These are phyloP conservation scores for Clusia tigrina DNA, from an alignment of 2,888 invertebrate genomes.

Conservation along the genomic window DNA sequence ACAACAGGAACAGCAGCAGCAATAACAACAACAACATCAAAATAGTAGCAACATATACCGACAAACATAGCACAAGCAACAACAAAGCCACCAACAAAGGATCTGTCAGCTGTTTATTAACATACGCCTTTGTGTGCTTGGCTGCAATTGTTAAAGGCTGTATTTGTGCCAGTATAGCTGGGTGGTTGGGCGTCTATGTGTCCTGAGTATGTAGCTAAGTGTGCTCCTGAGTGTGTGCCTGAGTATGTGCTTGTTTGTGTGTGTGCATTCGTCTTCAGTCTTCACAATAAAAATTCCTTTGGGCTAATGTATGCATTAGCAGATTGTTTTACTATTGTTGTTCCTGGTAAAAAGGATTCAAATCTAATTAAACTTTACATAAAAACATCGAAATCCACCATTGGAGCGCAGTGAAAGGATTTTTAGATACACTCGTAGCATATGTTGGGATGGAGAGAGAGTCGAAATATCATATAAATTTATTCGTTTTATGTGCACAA, in stretches of 20 bases:
- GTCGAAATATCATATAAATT: too few species aligned
- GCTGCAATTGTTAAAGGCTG: too few species aligned
- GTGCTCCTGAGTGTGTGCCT: slow-evolving; percentile 14
- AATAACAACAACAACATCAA: slow-evolving; percentile 43
- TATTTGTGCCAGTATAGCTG: slow-evolving; percentile 15
- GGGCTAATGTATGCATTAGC: slow-evolving; percentile 57
- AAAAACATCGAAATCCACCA: slow-evolving; percentile 55
- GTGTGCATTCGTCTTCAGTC: slow-evolving; percentile 37
- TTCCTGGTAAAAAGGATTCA: slow-evolving; percentile 49
- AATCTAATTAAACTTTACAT: slow-evolving; percentile 56
- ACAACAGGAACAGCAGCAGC: background rate
- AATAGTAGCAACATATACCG: too few species aligned
- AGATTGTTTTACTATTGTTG: slow-evolving; percentile 57
- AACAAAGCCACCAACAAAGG: slow-evolving; percentile 42
- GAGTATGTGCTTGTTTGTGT: slow-evolving; percentile 18
- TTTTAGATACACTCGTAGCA: too few species aligned
- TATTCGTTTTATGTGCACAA: too few species aligned
- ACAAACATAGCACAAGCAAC: too few species aligned
- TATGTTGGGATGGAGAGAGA: too few species aligned
- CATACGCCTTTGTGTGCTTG: slow-evolving; percentile 49
- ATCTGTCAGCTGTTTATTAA: slow-evolving; percentile 55
- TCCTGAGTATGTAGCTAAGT: slow-evolving; percentile 8
- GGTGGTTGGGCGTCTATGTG: slow-evolving; percentile 9
- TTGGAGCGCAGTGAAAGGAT: too few species aligned
- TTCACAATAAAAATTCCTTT: slow-evolving; percentile 53